Base-by-base conservation (phyloP, 2,888 invertebrate genomes). In the Pristionchus entomophagus region DNA sequence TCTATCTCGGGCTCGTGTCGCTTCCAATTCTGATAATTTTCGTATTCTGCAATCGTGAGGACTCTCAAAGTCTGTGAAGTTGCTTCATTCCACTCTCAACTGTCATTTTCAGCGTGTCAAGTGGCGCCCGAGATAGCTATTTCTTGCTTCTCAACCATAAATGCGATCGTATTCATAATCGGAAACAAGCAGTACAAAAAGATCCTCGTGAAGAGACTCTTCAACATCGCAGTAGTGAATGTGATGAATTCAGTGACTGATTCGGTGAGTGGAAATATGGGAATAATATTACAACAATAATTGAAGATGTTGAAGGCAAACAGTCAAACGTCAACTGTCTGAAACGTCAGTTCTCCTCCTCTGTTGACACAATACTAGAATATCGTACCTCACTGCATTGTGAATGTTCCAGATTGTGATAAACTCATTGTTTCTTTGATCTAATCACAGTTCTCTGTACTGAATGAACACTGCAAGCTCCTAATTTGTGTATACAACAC, bases 171-270 rank as follows among this genome's bases (percentile, higher is more conserved):
- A 8, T 69, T 69, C 38, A 69, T 69, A 0, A 69, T 69, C 38
- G 69, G 69, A 5, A 69, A 69, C 29, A 69, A 69, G 32, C 69
- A 69, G 10, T 69, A 69, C 69, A 69, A 69, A 38, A 69, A n/a
- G 17, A 69, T 69, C 19, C 69, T 69, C 22, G n/a, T 69, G 38
- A 69, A 69, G 69, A 1, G 69, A 38, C n/a, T 69, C 69, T 38
- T 69, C 38, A 35, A 38, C 29, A 69, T 69, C 38, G 69, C 69
- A 35, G 69, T 69, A 17, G 69, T 69, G 5, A 69, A 69, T 35
- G 35, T 41, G 6, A 35, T 69, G 69, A 19, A 35, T 38, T 69
- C 69, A 17, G 69, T 41, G 29, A 69, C 69, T 4, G 69, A 69
- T 41, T 69, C 69, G 69, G 38, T 35, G 62, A 62, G 62, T 29